Conservation (phyloP, 2,888 invertebrate species). For the Endomychus coccineus region DNA sequence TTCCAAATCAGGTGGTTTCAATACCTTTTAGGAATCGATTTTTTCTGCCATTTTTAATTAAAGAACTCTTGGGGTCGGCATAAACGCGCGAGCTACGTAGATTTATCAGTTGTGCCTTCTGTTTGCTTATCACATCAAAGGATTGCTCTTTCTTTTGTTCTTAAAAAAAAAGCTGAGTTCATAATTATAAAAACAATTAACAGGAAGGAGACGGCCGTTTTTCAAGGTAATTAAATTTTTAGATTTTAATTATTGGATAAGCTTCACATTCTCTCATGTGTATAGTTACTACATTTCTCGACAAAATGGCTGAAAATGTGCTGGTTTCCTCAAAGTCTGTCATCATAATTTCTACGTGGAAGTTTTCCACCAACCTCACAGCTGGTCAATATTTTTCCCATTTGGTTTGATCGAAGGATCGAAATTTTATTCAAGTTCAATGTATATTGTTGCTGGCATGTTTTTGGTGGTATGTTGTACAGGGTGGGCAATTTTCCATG, state of each 20-base stretch:
- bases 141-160: slow-evolving; percentile 33
- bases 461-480: no score
- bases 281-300: no score
- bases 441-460: no score
- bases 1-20: slow-evolving; percentile 38
- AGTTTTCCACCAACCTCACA: no score
- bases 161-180: slow-evolving; percentile 20
- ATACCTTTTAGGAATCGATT: slow-evolving; percentile 36
- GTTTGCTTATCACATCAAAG: slow-evolving; percentile 33
- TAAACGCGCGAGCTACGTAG: slow-evolving; percentile 23
- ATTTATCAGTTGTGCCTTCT: slow-evolving; percentile 34
- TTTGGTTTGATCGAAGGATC: no score
- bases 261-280: no score
- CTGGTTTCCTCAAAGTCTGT: no score
- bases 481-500: no score
- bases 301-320: no score
- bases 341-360: no score
- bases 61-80: slow-evolving; percentile 26
- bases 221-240: slow-evolving; percentile 14
- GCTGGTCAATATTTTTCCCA: no score
- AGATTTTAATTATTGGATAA: slow-evolving; percentile 17
- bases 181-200: slow-evolving; percentile 19
- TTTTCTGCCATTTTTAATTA: slow-evolving; percentile 36
- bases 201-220: slow-evolving; percentile 7
- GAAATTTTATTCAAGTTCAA: no score